Percentiles rank a stretch among this genome's conserved stretches.
Evolutionary conservation across 1,140 invertebrate species (phyloP).

Genomic region (Drosophila pachea): DNA sequence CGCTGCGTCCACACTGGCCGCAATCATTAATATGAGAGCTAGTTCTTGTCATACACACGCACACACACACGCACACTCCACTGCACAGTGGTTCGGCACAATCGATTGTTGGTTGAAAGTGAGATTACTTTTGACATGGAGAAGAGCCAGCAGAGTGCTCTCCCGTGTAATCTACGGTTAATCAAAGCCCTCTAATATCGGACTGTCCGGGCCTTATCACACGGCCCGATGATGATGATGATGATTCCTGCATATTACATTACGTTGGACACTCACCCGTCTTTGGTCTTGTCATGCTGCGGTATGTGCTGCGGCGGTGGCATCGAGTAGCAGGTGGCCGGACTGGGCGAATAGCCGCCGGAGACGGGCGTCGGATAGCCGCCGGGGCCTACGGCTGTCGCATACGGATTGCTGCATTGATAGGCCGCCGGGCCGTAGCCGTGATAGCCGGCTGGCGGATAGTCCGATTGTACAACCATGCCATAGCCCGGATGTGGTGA

Average conservation of each 20-base stretch:
- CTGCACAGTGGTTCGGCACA: slow-evolving; percentile 14
- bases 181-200: no score
- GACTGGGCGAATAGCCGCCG: slow-evolving; percentile 85
- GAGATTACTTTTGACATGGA: neutral
- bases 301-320: slow-evolving; percentile 87
- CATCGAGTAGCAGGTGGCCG: slow-evolving; percentile 89
- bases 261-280: slow-evolving; percentile 82
- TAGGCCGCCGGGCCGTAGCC: slow-evolving; percentile 85
- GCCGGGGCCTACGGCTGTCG: slow-evolving; percentile 79
- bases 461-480: slow-evolving; percentile 87
- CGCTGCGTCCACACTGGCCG: slow-evolving; percentile 42
- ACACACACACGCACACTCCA: slow-evolving; percentile 3
- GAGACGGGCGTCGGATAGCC: slow-evolving; percentile 83
- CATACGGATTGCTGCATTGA: slow-evolving; percentile 79
- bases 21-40: slow-evolving; percentile 74
- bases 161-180: no score
- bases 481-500: slow-evolving; percentile 91
- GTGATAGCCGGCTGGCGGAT: slow-evolving; percentile 87
- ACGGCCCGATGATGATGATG: no score
- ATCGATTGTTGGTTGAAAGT: neutral
- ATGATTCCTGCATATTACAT: slow-evolving; percentile 57
- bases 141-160: no score
- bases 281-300: slow-evolving; percentile 87
- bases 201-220: no score
- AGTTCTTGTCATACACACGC: slow-evolving; percentile 7